phyloP scores from a whole-genome alignment of 1,140 invertebrate species.

The Lepidostoma basale region DNA sequence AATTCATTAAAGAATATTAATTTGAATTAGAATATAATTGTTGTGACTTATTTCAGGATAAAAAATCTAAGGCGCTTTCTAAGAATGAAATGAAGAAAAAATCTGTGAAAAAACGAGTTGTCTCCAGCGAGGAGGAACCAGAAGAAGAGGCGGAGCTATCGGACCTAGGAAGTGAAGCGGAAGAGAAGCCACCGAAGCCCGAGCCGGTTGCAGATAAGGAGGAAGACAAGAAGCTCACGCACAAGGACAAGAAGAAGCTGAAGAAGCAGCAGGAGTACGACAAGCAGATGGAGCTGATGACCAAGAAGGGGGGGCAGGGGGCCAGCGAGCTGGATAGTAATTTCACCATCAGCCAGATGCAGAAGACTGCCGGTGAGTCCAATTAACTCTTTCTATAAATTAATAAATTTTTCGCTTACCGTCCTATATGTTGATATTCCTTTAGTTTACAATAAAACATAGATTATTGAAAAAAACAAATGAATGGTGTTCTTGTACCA shows the following conservation, averaged over 20 bases:
- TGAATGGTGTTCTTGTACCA: too few relatives aligned
- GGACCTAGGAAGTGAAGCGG: slow-evolving; percentile 44
- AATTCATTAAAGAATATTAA: too few relatives aligned
- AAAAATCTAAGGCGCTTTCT: slow-evolving; percentile 32
- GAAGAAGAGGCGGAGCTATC: slow-evolving; percentile 47
- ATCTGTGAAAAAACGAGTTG: slow-evolving; percentile 37
- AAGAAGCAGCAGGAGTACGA: slow-evolving; percentile 94
- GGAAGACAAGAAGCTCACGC: slow-evolving; percentile 78
- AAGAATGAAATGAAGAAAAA: slow-evolving; percentile 44
- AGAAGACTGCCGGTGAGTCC: slow-evolving; percentile 74
- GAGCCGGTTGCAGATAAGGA: slow-evolving; percentile 13
- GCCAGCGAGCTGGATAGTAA: slow-evolving; percentile 90
- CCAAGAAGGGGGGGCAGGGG: slow-evolving; percentile 86
- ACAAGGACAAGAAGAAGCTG: slow-evolving; percentile 94
- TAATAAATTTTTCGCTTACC: too few relatives aligned
- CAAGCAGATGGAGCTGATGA: slow-evolving; percentile 86
- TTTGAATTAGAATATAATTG: too few relatives aligned
- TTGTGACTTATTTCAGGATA: slow-evolving; percentile 35
- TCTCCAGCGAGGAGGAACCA: slow-evolving; percentile 37
- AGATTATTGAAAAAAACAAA: too few relatives aligned
- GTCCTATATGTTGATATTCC: too few relatives aligned
- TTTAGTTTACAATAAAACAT: too few relatives aligned
- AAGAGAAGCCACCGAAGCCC: slow-evolving; percentile 38
- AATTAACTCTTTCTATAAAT: too few relatives aligned
- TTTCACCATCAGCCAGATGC: slow-evolving; percentile 95